phyloP scores from a whole-genome alignment of 1,140 invertebrate genomes.

The Zaprionus tsacasi region DNA sequence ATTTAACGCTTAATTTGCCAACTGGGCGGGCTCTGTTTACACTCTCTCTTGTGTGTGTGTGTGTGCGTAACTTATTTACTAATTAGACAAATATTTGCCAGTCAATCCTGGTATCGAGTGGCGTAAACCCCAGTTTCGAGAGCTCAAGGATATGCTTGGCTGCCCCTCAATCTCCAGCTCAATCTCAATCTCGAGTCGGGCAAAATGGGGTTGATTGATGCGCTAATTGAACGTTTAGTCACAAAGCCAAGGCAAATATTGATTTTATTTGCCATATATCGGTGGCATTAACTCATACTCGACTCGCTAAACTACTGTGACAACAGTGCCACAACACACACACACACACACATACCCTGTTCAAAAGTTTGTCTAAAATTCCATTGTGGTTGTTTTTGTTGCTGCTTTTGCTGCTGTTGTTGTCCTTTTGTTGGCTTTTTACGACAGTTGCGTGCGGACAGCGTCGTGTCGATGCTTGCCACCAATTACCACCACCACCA shows the following conservation, averaged over 20 bases:
- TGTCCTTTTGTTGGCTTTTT: constrained; percentile 57
- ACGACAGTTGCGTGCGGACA: constrained; percentile 18
- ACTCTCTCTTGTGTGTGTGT: not conserved
- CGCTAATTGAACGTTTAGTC: constrained; percentile 71
- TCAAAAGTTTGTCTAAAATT: constrained; percentile 64
- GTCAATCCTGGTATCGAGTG: constrained; percentile 10
- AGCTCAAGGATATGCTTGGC: constrained; percentile 14
- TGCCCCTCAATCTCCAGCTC: not conserved
- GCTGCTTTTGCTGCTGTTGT: constrained; percentile 24
- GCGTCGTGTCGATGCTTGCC: constrained; percentile 15
- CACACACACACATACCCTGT: constrained; percentile 8
- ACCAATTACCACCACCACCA: constrained; percentile 33
- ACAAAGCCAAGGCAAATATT: constrained; percentile 64
- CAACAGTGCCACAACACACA: constrained; percentile 21
- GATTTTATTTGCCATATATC: constrained; percentile 68
- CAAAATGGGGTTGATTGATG: constrained; percentile 57
- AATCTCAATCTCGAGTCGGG: not conserved
- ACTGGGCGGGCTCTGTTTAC: not conserved
- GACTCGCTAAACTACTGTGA: constrained; percentile 19
- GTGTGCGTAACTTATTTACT: constrained; percentile 57
- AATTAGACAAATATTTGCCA: constrained; percentile 71
- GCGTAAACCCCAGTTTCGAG: constrained; percentile 10
- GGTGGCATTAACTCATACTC: constrained; percentile 32
- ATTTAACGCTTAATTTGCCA: not conserved
- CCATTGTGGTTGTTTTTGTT: constrained; percentile 34